Percentiles rank a stretch among this genome's conserved stretches.
phyloP scores from a whole-genome alignment of 2,797 vertebrate species.

The Halcyon badia region DNA sequence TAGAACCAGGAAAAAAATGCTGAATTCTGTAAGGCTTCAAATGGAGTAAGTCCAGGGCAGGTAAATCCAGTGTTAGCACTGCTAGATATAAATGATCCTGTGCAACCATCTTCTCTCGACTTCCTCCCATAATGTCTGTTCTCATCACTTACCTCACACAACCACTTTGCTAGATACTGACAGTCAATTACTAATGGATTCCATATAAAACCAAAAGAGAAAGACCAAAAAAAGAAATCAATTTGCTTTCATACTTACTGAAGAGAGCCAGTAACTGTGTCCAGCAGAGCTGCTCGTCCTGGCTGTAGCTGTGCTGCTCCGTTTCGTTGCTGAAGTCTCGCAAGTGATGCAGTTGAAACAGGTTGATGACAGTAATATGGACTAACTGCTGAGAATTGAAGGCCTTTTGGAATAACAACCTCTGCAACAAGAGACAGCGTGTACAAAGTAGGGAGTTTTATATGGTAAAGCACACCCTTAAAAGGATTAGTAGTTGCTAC shows the following conservation, averaged over 20 bases:
- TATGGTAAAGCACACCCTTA: background rate
- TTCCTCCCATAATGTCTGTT: background rate
- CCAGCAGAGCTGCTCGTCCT: constrained; percentile 94
- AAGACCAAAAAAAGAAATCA: background rate
- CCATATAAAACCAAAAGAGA: background rate
- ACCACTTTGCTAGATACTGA: background rate
- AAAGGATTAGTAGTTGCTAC: background rate
- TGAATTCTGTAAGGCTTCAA: background rate
- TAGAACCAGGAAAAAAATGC: background rate
- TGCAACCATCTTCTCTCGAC: background rate
- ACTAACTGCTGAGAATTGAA: constrained; percentile 98
- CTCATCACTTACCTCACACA: background rate
- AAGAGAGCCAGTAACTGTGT: constrained; percentile 95
- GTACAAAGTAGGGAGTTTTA: background rate
- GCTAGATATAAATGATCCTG: background rate
- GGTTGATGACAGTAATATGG: constrained; percentile 97
- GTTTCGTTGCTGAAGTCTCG: constrained; percentile 90
- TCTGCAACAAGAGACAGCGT: constrained; percentile 79
- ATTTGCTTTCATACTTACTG: constrained; percentile 83
- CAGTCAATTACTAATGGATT: background rate
- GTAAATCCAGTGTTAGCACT: background rate
- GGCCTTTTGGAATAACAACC: constrained; percentile 93
- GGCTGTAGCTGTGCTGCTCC: constrained; percentile 88
- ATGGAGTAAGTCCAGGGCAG: background rate
- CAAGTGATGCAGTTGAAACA: constrained; percentile 97